A percentile compares a stretch with the other conserved stretches of the same genome.
These are phyloP conservation scores for Acrocephalus arundinaceus DNA, from an alignment of 2,113 vertebrate genomes.

Conservation along the genomic window DNA sequence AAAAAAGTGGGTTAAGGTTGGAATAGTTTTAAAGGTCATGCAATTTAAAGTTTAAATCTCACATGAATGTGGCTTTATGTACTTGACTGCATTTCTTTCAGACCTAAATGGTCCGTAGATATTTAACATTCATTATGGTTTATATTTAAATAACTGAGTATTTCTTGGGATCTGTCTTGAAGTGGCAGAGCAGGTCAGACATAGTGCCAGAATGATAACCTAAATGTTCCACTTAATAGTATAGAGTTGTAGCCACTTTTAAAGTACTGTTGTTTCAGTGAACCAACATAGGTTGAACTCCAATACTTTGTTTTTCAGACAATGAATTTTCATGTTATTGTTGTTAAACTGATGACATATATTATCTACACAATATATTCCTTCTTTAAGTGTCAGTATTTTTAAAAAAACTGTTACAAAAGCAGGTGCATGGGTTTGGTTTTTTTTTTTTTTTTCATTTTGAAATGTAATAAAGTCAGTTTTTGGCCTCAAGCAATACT, in stretches of 20 bases:
- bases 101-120: neutral
- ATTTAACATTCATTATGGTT: neutral
- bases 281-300: neutral
- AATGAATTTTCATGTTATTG: neutral
- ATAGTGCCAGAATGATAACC: neutral
- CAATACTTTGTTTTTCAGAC: neutral
- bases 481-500: constrained; percentile 49
- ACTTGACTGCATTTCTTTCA: neutral
- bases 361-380: constrained; percentile 19
- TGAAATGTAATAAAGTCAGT: constrained; percentile 51
- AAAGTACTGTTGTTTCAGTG: neutral
- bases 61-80: neutral
- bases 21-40: neutral
- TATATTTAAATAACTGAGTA: neutral
- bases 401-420: constrained; percentile 20
- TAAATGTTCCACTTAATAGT: neutral
- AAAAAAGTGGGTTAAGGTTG: neutral
- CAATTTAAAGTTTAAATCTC: neutral
- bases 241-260: neutral
- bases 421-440: neutral
- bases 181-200: neutral
- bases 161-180: neutral
- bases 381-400: constrained; percentile 30
- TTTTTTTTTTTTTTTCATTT: constrained; percentile 43
- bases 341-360: neutral